phyloP scores from a whole-genome alignment of 2,113 vertebrate species.

The Ondatra zibethicus region DNA sequence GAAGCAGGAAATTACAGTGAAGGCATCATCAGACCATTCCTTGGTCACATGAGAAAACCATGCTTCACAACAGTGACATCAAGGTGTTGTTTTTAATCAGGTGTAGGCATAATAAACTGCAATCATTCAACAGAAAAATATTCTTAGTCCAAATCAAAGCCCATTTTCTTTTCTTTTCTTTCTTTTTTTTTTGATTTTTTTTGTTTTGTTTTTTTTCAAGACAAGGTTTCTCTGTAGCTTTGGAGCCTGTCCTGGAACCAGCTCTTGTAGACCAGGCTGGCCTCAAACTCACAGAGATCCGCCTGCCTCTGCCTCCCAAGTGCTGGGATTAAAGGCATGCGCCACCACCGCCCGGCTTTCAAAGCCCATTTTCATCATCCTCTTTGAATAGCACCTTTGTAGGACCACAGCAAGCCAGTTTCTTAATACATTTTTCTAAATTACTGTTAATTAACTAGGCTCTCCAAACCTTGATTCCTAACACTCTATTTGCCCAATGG shows the following conservation, averaged over 20 bases:
- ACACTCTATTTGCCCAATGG: conserved; percentile 4
- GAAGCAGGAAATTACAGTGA: conserved; percentile 18
- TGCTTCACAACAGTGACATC: conserved; percentile 38
- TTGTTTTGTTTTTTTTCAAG: too few relatives aligned
- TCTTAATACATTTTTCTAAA: conserved; percentile 55
- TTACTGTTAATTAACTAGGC: conserved; percentile 63
- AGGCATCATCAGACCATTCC: conserved; percentile 41
- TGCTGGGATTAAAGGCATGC: too few relatives aligned
- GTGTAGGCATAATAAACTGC: conserved; percentile 24
- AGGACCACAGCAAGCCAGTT: conserved; percentile 14
- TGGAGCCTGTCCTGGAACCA: too few relatives aligned
- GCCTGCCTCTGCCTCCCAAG: too few relatives aligned
- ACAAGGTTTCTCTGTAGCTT: too few relatives aligned
- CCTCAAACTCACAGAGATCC: too few relatives aligned
- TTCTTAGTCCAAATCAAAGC: not conserved
- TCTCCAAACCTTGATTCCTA: conserved; percentile 41
- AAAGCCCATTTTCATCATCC: not conserved
- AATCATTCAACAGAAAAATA: conserved; percentile 52
- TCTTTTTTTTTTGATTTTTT: too few relatives aligned
- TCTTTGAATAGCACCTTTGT: conserved; percentile 39
- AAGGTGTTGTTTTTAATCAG: conserved; percentile 60
- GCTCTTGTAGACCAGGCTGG: too few relatives aligned
- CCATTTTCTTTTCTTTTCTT: too few relatives aligned
- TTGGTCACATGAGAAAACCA: not conserved
- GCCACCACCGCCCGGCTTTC: too few relatives aligned